Base-by-base conservation (phyloP, 1,140 invertebrate species). In the Theocolax elegans region DNA sequence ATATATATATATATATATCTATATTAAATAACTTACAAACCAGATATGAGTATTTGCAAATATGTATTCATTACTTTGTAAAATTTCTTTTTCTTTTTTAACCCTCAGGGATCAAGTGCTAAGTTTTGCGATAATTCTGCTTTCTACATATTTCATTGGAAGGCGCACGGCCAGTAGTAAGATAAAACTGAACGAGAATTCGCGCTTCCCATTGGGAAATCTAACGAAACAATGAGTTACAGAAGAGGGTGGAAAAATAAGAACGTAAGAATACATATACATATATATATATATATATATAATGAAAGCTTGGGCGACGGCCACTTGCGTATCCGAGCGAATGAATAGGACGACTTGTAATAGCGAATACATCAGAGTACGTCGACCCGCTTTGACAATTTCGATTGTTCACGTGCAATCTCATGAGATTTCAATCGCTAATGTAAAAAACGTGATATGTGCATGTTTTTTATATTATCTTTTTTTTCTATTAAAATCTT, bases 141-240 rank as follows among this genome's bases (percentile, higher is more conserved):
- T 25, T 23, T 3, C 4, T 3, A 3, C 27, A 15, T 56, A 19
- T 19, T 10, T 13, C 10, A 6, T 44, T n/a, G n/a, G n/a, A n/a
- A 10, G 19, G 25, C n/a, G 2, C n/a, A 13, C 12, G 1, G 19
- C 10, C 8, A 15, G 21, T 42, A 25, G 8, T n/a, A 40, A 63
- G 6, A 64, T 21, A 64, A 64, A 51, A 9, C 19, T 25, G 48
- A 21, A 21, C 35, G 13, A 31, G 21, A 64, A 49, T 40, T 35
- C n/a, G n/a, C 29, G 12, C 21, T 48, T 48, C 17, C 56, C 66
- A 49, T 40, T 51, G 66, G 66, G 66, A 68, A 68, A 68, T 68
- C 66, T 68, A 68, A 4, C 54, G 44, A 29, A 27, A 68, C 66
- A 60, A 68, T 66, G 3, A 15, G 3, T 27, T 17, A 56, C 40